phyloP scores from a whole-genome alignment of 2,797 vertebrate genomes.

The Anas capensis region DNA sequence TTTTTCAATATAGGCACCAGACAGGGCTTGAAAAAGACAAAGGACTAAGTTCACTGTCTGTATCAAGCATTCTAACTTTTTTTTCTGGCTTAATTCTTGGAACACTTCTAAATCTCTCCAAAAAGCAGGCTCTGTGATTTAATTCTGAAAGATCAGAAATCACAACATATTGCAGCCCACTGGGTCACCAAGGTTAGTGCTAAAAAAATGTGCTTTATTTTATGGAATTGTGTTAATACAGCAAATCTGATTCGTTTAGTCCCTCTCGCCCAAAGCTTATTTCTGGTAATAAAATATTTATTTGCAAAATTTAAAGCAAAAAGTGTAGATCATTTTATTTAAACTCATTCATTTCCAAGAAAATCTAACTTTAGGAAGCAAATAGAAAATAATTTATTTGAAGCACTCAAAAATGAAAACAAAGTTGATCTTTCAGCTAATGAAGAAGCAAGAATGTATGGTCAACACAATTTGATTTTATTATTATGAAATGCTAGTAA shows the following conservation, averaged over 20 bases:
- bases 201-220: background rate
- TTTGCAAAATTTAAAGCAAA: background rate
- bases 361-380: background rate
- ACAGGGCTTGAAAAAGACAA: background rate
- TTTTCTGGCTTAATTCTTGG: background rate
- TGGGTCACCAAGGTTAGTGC: background rate
- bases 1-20: background rate
- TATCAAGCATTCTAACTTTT: rapidly evolving
- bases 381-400: background rate
- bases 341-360: background rate
- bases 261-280: background rate
- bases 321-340: background rate
- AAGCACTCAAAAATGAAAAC: background rate
- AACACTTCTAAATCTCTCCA: background rate
- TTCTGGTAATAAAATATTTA: background rate
- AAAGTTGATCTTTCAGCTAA: background rate
- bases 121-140: background rate
- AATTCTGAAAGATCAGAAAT: background rate
- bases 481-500: background rate
- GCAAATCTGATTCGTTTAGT: background rate
- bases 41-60: background rate
- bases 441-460: background rate
- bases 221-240: background rate
- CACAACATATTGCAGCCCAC: background rate
- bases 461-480: background rate